Evolutionary conservation across 2,113 vertebrate genomes (phyloP).

Genomic region (Grantiella picta): DNA sequence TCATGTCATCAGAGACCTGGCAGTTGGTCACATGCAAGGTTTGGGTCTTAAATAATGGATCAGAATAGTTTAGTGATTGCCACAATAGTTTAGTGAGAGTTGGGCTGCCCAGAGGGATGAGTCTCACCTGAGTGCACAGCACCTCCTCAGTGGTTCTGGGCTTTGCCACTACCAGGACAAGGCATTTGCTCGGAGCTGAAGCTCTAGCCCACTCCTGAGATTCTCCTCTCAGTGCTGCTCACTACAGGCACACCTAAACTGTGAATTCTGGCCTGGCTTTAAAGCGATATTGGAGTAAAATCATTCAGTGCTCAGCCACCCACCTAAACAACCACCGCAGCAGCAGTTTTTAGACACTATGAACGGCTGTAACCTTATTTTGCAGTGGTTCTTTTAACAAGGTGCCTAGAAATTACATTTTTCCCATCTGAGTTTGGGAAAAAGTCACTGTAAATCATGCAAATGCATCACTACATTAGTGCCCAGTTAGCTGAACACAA

Average conservation of each 20-base stretch:
- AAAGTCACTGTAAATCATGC: background rate
- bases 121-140: background rate
- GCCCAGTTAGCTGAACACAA: background rate
- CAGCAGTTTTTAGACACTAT: fast-evolving
- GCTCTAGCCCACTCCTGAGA: background rate
- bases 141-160: background rate
- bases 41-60: constrained; percentile 22
- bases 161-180: background rate
- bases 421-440: background rate
- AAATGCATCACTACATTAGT: background rate
- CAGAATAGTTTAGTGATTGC: no score
- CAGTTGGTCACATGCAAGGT: background rate
- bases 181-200: background rate
- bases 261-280: background rate
- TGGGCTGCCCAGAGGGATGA: background rate
- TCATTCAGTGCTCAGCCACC: background rate
- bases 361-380: no score
- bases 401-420: background rate
- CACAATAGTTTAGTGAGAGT: background rate
- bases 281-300: background rate
- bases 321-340: background rate
- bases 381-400: background rate
- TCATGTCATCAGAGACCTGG: constrained; percentile 42
- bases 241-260: background rate
- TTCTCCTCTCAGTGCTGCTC: background rate